Conservation (phyloP, 1,140 invertebrate genomes). For the Cherax quadricarinatus region DNA sequence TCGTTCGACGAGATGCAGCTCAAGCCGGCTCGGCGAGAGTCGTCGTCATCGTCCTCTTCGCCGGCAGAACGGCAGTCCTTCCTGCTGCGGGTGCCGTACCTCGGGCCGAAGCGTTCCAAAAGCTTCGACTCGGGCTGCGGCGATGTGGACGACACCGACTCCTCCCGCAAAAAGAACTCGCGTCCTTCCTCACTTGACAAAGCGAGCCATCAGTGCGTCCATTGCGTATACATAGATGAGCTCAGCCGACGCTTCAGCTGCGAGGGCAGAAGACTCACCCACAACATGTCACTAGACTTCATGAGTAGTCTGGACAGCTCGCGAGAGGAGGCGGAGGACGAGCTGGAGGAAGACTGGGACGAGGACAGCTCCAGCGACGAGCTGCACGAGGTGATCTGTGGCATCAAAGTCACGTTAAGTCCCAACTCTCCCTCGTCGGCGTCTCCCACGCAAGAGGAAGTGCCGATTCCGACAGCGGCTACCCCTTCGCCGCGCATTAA, state of each 20-base stretch:
- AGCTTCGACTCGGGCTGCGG: conserved; percentile 86
- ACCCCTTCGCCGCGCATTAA: conserved; percentile 71
- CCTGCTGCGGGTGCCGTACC: conserved; percentile 74
- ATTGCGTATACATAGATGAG: conserved; percentile 74
- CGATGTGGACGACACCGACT: conserved; percentile 77
- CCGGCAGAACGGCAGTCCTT: conserved; percentile 72
- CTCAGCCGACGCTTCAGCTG: conserved; percentile 38
- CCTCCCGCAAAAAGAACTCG: conserved; percentile 82
- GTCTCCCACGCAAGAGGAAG: conserved; percentile 74
- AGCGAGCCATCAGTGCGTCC: conserved; percentile 72
- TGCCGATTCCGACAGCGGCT: conserved; percentile 73
- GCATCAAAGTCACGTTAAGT: conserved; percentile 85
- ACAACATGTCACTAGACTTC: conserved; percentile 56
- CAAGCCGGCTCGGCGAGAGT: conserved; percentile 81
- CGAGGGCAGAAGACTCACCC: conserved; percentile 38
- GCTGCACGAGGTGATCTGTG: conserved; percentile 75
- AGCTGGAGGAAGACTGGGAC: conserved; percentile 70
- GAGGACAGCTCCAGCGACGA: conserved; percentile 72
- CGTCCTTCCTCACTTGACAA: conserved; percentile 78
- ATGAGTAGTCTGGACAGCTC: conserved; percentile 54
- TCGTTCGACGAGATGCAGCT: conserved; percentile 92
- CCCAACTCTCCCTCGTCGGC: conserved; percentile 79
- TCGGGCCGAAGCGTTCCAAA: conserved; percentile 82
- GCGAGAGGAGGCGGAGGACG: conserved; percentile 67
- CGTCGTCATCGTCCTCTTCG: conserved; percentile 75